Percentiles rank a stretch among this genome's conserved stretches.
Evolutionary conservation across 23 tunicate species (phyloP).

Genomic region (Trididemnum miniatum): DNA sequence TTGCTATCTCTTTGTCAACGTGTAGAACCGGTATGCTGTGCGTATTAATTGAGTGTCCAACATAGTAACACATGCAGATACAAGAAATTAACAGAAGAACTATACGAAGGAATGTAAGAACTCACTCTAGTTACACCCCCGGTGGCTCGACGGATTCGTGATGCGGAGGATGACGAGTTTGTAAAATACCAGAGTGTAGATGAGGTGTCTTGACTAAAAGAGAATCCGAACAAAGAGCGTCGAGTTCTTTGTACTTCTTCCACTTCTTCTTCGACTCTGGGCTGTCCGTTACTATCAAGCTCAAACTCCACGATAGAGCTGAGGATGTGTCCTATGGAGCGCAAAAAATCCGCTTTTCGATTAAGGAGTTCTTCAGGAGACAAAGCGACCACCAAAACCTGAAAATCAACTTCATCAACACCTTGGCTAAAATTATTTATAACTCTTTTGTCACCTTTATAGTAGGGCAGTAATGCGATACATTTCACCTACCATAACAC

Average conservation of each 20-base stretch:
- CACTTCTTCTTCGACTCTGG: constrained; percentile 31
- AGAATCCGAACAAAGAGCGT: background rate
- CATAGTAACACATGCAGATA: too few species aligned
- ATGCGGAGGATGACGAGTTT: background rate
- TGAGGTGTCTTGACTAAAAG: background rate
- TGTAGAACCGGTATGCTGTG: too few species aligned
- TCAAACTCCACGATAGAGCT: constrained; percentile 46
- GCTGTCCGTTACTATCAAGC: constrained; percentile 30
- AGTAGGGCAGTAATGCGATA: too few species aligned
- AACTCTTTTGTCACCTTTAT: too few species aligned
- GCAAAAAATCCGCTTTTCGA: constrained; percentile 42
- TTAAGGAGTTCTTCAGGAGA: constrained; percentile 37
- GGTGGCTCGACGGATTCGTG: background rate
- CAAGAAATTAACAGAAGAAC: too few species aligned
- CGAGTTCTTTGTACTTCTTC: background rate
- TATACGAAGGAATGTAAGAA: background rate
- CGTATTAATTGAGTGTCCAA: too few species aligned
- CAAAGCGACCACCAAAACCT: constrained; percentile 60
- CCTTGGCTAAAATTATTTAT: too few species aligned
- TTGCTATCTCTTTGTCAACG: too few species aligned
- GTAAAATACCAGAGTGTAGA: background rate
- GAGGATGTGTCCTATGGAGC: constrained; percentile 40
- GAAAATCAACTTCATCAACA: too few species aligned
- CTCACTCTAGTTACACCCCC: background rate
- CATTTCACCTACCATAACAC: too few species aligned